Conservation (phyloP, 1,140 invertebrate genomes). For the Brachionus angularis region DNA sequence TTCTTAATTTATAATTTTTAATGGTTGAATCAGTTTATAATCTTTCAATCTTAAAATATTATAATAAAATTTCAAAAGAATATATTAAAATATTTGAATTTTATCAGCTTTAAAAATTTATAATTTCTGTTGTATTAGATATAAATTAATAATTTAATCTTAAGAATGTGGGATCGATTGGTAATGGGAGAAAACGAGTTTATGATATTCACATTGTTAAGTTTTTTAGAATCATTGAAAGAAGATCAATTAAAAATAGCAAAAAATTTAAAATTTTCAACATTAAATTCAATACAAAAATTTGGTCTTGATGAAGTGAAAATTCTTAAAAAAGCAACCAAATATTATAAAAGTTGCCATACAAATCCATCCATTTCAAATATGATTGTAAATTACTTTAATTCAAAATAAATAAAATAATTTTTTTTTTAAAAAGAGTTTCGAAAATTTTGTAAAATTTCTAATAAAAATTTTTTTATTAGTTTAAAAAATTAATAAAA, state of each 20-base stretch:
- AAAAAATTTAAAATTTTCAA: background rate
- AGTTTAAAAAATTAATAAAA: too few species aligned
- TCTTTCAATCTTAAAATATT: too few species aligned
- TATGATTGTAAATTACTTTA: constrained; percentile 35
- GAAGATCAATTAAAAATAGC: constrained; percentile 3
- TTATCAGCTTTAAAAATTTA: too few species aligned
- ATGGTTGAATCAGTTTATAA: too few species aligned
- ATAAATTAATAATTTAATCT: too few species aligned
- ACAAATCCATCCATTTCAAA: background rate
- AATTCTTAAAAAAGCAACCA: constrained; percentile 8
- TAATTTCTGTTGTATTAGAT: too few species aligned
- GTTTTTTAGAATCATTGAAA: constrained; percentile 33
- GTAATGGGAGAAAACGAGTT: constrained; percentile 27
- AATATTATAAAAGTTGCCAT: constrained; percentile 8
- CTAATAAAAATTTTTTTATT: too few species aligned
- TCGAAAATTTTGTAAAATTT: too few species aligned
- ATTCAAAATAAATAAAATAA: background rate
- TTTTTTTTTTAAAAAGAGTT: background rate
- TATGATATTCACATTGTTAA: background rate
- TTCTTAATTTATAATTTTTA: too few species aligned
- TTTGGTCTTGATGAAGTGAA: constrained; percentile 13
- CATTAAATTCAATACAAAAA: background rate
- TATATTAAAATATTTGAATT: too few species aligned
- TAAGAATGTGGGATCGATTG: constrained; percentile 29
- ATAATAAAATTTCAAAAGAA: too few species aligned